Conservation (phyloP, 92 coral and sea anemone species). For the Epizoanthus scotinus region DNA sequence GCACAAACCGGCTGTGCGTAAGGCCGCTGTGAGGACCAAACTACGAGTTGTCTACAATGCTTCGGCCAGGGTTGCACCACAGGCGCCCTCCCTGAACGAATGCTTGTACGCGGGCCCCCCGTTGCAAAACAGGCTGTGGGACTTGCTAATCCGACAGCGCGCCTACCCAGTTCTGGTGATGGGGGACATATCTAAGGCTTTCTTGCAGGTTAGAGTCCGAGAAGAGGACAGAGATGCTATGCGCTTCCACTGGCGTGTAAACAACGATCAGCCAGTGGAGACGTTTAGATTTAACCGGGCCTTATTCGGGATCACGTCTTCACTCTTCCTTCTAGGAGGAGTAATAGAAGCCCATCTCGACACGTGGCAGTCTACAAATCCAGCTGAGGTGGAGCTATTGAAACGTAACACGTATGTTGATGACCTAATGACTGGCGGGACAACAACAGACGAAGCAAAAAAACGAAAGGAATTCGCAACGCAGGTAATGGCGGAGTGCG, state of each 20-base stretch:
- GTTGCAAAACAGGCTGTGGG: conserved; percentile 20
- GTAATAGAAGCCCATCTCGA: too few relatives aligned
- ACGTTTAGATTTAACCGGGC: background rate
- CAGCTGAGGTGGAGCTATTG: too few relatives aligned
- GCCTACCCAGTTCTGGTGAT: conserved; percentile 4
- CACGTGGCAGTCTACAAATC: too few relatives aligned
- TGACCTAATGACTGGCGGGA: too few relatives aligned
- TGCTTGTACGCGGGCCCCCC: conserved; percentile 14
- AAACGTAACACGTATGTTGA: too few relatives aligned
- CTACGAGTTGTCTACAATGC: conserved; percentile 18
- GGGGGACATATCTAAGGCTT: conserved; percentile 26
- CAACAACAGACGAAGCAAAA: too few relatives aligned
- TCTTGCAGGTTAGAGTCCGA: conserved; percentile 7
- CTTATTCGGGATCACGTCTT: background rate
- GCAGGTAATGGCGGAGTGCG: too few relatives aligned
- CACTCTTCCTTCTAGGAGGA: too few relatives aligned
- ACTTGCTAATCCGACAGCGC: background rate
- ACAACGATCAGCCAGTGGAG: background rate
- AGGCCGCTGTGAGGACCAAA: background rate
- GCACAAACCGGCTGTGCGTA: conserved; percentile 6
- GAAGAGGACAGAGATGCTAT: conserved; percentile 16
- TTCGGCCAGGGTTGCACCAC: background rate
- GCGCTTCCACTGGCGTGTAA: background rate
- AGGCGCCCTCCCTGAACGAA: conserved; percentile 13
- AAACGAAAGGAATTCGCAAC: too few relatives aligned